phyloP scores from a whole-genome alignment of 2,888 invertebrate genomes.

The Arrhopalites spinosus region DNA sequence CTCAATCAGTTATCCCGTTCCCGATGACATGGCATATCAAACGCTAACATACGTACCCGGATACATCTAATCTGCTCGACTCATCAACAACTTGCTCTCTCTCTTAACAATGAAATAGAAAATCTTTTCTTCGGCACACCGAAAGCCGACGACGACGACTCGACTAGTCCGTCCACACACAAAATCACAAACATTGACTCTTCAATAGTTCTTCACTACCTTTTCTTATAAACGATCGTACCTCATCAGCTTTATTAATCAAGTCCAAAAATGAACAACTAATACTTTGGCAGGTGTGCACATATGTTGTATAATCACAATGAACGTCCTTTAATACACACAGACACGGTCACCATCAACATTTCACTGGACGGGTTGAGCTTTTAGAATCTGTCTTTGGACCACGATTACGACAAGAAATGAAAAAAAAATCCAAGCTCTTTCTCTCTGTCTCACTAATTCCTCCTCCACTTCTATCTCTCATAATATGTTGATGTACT shows the following conservation, averaged over 20 bases:
- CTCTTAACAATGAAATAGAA: slow-evolving; percentile 12
- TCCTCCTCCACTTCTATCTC: slow-evolving; percentile 30
- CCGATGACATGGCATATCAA: slow-evolving; percentile 31
- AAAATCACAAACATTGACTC: slow-evolving; percentile 21
- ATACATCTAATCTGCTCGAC: slow-evolving; percentile 26
- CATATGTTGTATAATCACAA: slow-evolving; percentile 26
- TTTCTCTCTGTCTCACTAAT: slow-evolving; percentile 23
- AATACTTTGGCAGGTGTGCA: slow-evolving; percentile 35
- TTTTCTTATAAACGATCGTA: slow-evolving; percentile 9
- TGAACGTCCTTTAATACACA: slow-evolving; percentile 33
- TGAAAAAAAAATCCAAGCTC: slow-evolving; percentile 25
- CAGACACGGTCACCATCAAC: slow-evolving; percentile 12
- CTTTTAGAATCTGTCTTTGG: slow-evolving; percentile 7
- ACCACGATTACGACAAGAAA: slow-evolving; percentile 6
- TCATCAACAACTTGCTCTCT: slow-evolving; percentile 28
- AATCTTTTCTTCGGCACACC: slow-evolving; percentile 11
- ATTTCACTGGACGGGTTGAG: slow-evolving; percentile 23
- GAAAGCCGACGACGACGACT: slow-evolving; percentile 6
- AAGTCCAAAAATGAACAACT: slow-evolving; percentile 26
- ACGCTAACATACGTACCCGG: slow-evolving; percentile 24
- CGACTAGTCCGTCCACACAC: not conserved
- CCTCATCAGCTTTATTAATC: slow-evolving; percentile 22
- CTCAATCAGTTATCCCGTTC: slow-evolving; percentile 28
- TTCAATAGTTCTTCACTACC: not conserved
- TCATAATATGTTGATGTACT: too few species aligned